phyloP scores from a whole-genome alignment of 2,888 invertebrate species.

The Minunthozetes semirufus region DNA sequence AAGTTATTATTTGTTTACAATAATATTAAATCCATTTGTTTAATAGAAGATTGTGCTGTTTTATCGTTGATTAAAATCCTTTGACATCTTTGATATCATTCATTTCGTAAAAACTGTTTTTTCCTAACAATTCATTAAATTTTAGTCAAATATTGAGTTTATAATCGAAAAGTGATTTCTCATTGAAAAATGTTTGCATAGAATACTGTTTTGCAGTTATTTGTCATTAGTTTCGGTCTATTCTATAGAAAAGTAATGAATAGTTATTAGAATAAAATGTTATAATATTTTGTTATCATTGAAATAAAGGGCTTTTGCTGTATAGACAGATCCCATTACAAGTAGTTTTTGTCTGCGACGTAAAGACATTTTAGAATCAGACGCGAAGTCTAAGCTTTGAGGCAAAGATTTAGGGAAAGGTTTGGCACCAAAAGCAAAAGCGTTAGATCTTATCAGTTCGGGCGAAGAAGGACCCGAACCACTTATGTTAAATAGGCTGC shows the following conservation, averaged over 20 bases:
- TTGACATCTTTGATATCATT: background rate
- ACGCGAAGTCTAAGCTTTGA: background rate
- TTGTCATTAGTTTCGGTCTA: background rate
- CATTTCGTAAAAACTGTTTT: conserved; percentile 12
- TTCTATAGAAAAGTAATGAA: background rate
- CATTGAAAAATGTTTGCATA: background rate
- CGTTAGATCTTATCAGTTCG: background rate
- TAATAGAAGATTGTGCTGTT: no score
- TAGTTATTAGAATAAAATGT: background rate
- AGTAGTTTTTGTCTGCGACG: background rate
- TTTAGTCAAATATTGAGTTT: background rate
- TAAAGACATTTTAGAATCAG: background rate
- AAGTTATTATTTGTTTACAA: no score
- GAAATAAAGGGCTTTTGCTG: background rate
- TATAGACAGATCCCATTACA: background rate
- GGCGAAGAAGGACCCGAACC: background rate
- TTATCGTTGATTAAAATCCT: background rate
- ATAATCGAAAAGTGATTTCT: background rate
- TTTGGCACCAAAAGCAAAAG: background rate
- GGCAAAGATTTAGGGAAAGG: background rate
- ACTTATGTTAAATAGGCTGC: conserved; percentile 11
- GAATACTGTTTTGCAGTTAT: no score
- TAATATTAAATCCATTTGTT: no score
- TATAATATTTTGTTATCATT: background rate
- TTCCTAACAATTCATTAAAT: background rate